Evolutionary conservation across 35 echinoderm and acorn worm genomes (phyloP).

Genomic region (Patiria miniata): DNA sequence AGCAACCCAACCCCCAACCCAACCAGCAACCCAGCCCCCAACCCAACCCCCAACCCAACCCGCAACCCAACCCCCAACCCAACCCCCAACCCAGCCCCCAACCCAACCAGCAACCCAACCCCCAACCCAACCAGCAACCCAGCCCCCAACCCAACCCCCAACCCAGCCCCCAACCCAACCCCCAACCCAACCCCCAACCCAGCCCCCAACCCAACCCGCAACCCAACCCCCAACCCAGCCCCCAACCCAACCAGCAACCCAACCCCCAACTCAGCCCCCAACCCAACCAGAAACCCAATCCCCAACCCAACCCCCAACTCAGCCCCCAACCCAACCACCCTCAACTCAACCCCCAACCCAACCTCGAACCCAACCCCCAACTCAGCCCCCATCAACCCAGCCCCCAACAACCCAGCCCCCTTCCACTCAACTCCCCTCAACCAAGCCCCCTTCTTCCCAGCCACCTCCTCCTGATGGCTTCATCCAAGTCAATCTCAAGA

Average conservation of each 20-base stretch:
- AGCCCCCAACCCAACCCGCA: background rate
- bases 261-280: background rate
- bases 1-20: background rate
- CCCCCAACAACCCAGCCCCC: background rate
- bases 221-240: background rate
- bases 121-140: background rate
- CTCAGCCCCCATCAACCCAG: background rate
- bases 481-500: background rate
- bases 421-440: background rate
- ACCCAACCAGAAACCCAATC: background rate
- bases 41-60: too few relatives aligned
- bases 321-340: background rate
- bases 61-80: background rate
- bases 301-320: too few relatives aligned
- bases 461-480: background rate
- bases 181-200: background rate
- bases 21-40: background rate
- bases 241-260: background rate
- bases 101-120: background rate
- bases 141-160: constrained; percentile 1
- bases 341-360: background rate
- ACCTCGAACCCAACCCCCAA: background rate
- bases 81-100: background rate
- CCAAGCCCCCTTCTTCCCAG: background rate
- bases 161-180: background rate